Conservation (phyloP, 2,888 invertebrate genomes). For the Taphrorychus bicolor region DNA sequence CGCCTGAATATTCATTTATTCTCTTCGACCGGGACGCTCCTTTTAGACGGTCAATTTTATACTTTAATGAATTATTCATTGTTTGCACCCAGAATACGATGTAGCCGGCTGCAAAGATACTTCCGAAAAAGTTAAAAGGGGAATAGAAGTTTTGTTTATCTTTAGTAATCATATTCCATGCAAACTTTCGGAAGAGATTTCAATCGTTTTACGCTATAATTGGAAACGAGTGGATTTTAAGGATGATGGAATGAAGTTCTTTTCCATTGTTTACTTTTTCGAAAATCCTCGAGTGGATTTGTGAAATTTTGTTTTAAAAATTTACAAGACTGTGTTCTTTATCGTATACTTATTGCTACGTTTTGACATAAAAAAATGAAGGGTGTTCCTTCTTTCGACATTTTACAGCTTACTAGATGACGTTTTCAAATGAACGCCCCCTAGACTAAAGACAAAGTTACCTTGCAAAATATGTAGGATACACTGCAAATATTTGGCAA, state of each 20-base stretch:
- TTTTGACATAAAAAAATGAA: no score
- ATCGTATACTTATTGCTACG: no score
- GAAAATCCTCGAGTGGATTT: no score
- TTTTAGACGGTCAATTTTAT: conserved; percentile 26
- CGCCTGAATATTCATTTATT: conserved; percentile 35
- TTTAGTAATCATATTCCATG: conserved; percentile 5
- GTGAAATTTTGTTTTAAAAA: no score
- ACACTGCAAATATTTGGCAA: no score
- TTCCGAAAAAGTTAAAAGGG: conserved; percentile 3
- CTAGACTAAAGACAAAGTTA: no score
- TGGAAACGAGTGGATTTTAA: background rate
- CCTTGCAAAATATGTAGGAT: no score
- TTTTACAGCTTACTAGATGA: no score
- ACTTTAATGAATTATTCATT: conserved; percentile 26
- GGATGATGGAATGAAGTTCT: background rate
- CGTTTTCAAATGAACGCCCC: no score
- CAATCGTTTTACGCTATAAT: conserved; percentile 1
- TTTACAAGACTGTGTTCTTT: no score
- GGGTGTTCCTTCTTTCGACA: no score
- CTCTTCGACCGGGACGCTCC: conserved; percentile 2
- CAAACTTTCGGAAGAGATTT: background rate
- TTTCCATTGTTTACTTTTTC: background rate
- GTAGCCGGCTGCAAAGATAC: conserved; percentile 10
- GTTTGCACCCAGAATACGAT: conserved; percentile 6
- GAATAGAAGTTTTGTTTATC: conserved; percentile 19